phyloP scores from a whole-genome alignment of 2,113 vertebrate species.

The Meriones unguiculatus region DNA sequence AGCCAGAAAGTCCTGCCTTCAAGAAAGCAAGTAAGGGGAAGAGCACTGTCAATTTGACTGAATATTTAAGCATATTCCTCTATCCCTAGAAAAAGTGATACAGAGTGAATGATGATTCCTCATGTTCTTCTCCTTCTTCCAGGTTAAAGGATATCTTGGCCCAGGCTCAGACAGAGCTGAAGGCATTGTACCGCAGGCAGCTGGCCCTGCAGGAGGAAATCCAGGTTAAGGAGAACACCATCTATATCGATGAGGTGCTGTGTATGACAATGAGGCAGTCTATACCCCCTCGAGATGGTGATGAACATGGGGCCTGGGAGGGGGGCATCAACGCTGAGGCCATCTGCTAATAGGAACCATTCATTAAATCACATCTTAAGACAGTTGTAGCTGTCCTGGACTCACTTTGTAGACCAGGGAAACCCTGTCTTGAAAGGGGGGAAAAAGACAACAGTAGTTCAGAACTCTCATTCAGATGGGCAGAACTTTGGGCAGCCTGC shows the following conservation, averaged over 20 bases:
- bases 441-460: too few species aligned
- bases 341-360: background rate
- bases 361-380: constrained; percentile 34
- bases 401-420: too few species aligned
- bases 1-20: background rate
- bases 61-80: accelerated
- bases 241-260: constrained; percentile 95
- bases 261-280: constrained; percentile 91
- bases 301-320: background rate
- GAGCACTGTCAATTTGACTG: background rate
- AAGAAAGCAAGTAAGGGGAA: too few species aligned
- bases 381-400: too few species aligned
- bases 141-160: constrained; percentile 88
- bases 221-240: constrained; percentile 88
- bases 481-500: background rate
- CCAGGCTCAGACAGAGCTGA: constrained; percentile 88
- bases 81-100: accelerated
- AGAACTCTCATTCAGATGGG: background rate
- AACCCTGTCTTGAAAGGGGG: too few species aligned
- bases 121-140: background rate
- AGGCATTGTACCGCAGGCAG: constrained; percentile 88
- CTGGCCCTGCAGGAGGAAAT: constrained; percentile 93
- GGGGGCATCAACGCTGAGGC: background rate
- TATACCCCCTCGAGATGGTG: constrained; percentile 87
- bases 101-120: background rate